These are phyloP conservation scores for Pteromalus puparum DNA, from an alignment of 1,140 invertebrate genomes.

Conservation along the genomic window DNA sequence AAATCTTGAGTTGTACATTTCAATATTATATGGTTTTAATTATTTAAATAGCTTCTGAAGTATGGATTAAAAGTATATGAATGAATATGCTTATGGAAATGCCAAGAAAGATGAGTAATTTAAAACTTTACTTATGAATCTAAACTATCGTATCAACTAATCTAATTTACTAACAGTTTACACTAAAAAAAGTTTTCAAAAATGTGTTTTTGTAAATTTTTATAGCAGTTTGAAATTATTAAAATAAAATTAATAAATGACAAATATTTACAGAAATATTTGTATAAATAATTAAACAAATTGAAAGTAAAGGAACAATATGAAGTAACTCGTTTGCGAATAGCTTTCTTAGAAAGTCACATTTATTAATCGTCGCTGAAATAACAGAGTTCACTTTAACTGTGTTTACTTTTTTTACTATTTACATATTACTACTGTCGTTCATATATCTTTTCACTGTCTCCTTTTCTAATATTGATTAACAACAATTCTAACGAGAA, in stretches of 20 bases:
- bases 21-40: too few relatives aligned
- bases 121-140: too few relatives aligned
- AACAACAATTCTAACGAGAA: constrained; percentile 16
- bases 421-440: background rate
- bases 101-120: too few relatives aligned
- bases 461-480: background rate
- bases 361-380: constrained; percentile 64
- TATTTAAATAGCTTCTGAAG: too few relatives aligned
- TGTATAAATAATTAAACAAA: background rate
- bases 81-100: too few relatives aligned
- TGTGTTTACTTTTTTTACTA: background rate
- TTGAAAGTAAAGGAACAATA: too few relatives aligned
- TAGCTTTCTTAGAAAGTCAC: constrained; percentile 64
- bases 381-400: constrained; percentile 57
- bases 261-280: background rate
- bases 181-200: too few relatives aligned
- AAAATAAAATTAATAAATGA: background rate
- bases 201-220: too few relatives aligned
- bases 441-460: background rate
- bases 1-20: too few relatives aligned
- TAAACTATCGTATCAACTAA: too few relatives aligned
- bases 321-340: background rate
- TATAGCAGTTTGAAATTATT: background rate
- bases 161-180: too few relatives aligned
- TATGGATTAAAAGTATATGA: too few relatives aligned